These are phyloP conservation scores for Atrichornis clamosus DNA, from an alignment of 2,113 vertebrate genomes.

Conservation along the genomic window DNA sequence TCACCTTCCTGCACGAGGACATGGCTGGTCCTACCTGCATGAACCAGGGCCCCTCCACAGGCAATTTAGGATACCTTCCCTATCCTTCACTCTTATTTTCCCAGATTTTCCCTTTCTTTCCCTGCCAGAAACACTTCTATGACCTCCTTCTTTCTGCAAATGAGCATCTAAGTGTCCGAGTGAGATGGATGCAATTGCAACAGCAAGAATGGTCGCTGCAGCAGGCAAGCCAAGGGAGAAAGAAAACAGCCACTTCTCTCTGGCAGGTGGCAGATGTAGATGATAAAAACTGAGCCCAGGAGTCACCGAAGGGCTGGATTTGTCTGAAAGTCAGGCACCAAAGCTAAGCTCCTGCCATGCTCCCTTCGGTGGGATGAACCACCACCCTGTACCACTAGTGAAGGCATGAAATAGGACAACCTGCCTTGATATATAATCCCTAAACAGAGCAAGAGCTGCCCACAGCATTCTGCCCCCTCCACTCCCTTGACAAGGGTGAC, in stretches of 20 bases:
- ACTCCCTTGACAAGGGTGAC: neutral
- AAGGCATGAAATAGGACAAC: neutral
- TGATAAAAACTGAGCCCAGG: neutral
- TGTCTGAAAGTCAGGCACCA: neutral
- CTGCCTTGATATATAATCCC: neutral
- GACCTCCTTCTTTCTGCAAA: neutral
- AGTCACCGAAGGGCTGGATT: neutral
- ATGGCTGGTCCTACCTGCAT: neutral
- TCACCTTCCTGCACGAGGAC: neutral
- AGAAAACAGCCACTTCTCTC: neutral
- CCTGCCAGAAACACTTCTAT: neutral
- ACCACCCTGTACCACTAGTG: neutral
- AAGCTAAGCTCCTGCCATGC: neutral
- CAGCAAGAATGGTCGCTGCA: neutral
- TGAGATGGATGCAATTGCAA: neutral
- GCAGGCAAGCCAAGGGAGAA: neutral
- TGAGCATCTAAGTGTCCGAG: rapidly evolving
- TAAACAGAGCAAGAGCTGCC: neutral
- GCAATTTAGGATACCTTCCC: neutral
- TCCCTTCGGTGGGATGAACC: neutral
- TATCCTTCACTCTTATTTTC: neutral
- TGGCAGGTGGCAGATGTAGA: rapidly evolving
- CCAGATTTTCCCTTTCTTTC: neutral
- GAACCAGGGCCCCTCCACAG: neutral
- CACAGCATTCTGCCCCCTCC: neutral